A percentile compares a stretch with the other conserved stretches of the same genome.
Conservation (phyloP, 2,888 invertebrate genomes). For the Scaeva pyrastri region DNA sequence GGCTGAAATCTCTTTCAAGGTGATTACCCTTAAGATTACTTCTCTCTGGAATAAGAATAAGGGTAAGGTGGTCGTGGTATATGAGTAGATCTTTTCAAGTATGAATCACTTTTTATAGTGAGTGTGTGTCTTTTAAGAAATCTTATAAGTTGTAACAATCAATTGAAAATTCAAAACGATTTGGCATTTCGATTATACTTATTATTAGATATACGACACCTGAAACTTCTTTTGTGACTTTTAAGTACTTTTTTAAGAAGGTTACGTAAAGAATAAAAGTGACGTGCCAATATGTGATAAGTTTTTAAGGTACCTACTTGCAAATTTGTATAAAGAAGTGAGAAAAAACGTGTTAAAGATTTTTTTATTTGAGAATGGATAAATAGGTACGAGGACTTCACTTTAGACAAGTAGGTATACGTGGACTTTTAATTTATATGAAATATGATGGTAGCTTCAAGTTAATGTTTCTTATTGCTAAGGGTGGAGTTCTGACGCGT, state of each 20-base stretch:
- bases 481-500: no score
- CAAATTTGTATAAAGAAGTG: background rate
- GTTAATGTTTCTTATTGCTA: no score
- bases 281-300: background rate
- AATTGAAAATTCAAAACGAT: slow-evolving; percentile 49
- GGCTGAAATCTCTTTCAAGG: slow-evolving; percentile 26
- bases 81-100: background rate
- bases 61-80: background rate
- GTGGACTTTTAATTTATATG: background rate
- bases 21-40: background rate
- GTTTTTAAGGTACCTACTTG: background rate
- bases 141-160: slow-evolving; percentile 8
- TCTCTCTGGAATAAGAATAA: slow-evolving; percentile 38
- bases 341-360: background rate
- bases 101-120: background rate
- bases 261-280: background rate
- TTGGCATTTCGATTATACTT: slow-evolving; percentile 27
- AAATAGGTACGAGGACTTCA: background rate
- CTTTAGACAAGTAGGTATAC: background rate
- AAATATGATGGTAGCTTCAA: background rate
- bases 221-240: slow-evolving; percentile 33
- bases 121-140: slow-evolving; percentile 24
- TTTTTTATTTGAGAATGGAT: background rate
- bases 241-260: background rate
- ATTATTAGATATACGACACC: no score